A percentile compares a stretch with the other conserved stretches of the same genome.
phyloP scores from a whole-genome alignment of 2,888 invertebrate genomes.

The Sarcophaga carnaria region DNA sequence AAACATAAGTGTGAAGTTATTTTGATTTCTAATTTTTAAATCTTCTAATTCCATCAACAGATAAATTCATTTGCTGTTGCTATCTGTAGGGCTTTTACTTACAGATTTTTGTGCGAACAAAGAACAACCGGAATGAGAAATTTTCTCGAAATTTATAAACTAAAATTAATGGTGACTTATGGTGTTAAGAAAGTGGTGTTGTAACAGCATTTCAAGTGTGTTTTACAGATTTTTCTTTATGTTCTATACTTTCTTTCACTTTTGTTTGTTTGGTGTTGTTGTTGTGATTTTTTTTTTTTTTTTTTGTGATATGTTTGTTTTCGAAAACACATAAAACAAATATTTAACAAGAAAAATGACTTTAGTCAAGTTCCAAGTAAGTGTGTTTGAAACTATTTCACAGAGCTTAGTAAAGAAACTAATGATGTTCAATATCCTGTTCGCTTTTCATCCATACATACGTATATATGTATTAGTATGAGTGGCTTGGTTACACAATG shows the following conservation, averaged over 20 bases:
- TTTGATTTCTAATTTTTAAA: no score
- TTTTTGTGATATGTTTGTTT: constrained; percentile 24
- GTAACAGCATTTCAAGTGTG: constrained; percentile 39
- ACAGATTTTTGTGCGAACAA: not conserved
- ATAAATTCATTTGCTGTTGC: no score
- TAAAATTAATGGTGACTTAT: constrained; percentile 72
- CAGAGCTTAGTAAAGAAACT: constrained; percentile 55
- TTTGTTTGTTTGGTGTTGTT: constrained; percentile 20
- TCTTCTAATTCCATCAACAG: no score
- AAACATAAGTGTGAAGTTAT: no score
- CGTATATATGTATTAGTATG: not conserved
- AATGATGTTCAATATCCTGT: constrained; percentile 67
- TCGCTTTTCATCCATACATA: constrained; percentile 6
- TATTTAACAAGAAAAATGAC: constrained; percentile 63
- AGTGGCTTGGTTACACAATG: not conserved
- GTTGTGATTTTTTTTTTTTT: not conserved
- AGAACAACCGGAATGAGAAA: constrained; percentile 14
- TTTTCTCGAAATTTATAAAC: constrained; percentile 70
- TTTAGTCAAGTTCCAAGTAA: constrained; percentile 57
- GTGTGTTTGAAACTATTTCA: constrained; percentile 48
- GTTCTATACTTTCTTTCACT: constrained; percentile 3
- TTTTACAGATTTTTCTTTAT: constrained; percentile 46
- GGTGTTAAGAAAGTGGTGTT: constrained; percentile 59
- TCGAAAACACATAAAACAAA: constrained; percentile 56
- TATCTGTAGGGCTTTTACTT: not conserved